These are phyloP conservation scores for Leiothrix lutea DNA, from an alignment of 2,113 vertebrate species.

Conservation along the genomic window DNA sequence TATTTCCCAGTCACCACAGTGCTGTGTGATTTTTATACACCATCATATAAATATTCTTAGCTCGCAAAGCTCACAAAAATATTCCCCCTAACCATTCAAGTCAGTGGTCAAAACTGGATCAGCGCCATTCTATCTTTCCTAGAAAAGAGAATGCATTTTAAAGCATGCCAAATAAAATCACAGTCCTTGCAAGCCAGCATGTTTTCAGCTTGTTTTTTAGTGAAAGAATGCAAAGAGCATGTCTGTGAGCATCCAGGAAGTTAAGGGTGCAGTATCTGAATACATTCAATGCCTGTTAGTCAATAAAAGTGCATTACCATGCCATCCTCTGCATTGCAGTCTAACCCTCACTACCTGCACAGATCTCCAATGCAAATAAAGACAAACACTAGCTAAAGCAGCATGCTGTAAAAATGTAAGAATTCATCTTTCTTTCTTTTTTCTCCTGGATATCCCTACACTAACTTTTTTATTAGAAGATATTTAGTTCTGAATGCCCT, in stretches of 20 bases:
- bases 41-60: not conserved
- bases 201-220: not conserved
- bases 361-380: constrained; percentile 34
- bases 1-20: not conserved
- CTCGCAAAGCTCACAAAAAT: not conserved
- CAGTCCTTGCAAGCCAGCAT: not conserved
- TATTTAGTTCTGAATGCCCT: not conserved
- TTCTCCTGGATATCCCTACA: not conserved
- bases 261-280: not conserved
- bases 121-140: not conserved
- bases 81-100: not conserved
- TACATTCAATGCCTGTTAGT: not conserved
- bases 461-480: not conserved
- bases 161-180: not conserved
- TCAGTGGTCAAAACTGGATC: not conserved
- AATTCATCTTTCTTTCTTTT: not conserved
- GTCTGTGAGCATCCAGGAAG: not conserved
- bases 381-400: not conserved
- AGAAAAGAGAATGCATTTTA: not conserved
- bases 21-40: not conserved
- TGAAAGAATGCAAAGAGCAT: not conserved
- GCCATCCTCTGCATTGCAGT: constrained; percentile 28
- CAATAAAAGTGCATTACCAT: constrained; percentile 9
- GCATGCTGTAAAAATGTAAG: not conserved
- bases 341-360: not conserved